A percentile compares a stretch with the other conserved stretches of the same genome.
Conservation (phyloP, 1,140 invertebrate genomes). For the Melanaphis sacchari region DNA sequence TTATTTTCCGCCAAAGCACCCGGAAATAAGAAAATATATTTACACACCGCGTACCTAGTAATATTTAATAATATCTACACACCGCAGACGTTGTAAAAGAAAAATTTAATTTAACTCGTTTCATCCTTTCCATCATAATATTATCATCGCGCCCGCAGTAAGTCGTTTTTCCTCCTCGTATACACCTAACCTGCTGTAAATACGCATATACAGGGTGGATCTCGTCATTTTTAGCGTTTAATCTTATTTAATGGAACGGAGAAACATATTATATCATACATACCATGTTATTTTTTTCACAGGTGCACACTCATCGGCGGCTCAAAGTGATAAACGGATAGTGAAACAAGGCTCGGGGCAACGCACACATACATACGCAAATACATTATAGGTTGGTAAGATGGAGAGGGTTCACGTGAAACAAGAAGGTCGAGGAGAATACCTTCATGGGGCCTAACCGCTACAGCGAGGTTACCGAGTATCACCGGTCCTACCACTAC, state of each 20-base stretch:
- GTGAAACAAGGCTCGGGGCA: background rate
- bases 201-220: background rate
- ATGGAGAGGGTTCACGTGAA: background rate
- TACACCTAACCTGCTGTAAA: background rate
- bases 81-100: background rate
- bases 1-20: background rate
- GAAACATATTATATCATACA: background rate
- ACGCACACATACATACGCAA: background rate
- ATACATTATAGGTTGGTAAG: background rate
- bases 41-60: background rate
- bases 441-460: background rate
- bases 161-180: background rate
- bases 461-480: background rate
- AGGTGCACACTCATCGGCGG: background rate
- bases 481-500: background rate
- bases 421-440: background rate
- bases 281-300: background rate
- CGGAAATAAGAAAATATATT: background rate
- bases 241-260: background rate
- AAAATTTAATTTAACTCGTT: constrained; percentile 10
- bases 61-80: constrained; percentile 1
- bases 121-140: background rate
- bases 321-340: background rate
- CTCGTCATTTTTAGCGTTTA: background rate
- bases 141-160: background rate